Evolutionary conservation across 2,888 invertebrate species (phyloP).

Genomic region (Chrysina gloriosa): DNA sequence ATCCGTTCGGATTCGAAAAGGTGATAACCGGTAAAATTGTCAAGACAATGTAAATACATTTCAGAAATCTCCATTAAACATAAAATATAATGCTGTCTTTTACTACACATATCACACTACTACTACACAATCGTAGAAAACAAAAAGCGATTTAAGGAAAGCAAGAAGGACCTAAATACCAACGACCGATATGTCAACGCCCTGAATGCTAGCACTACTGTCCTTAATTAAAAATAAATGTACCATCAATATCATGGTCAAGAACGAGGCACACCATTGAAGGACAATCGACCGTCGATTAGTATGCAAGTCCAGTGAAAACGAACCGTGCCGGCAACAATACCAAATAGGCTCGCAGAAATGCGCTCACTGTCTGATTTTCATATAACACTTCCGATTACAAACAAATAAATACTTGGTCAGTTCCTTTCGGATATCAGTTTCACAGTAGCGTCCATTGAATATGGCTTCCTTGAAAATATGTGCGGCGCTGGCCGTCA

Average conservation of each 20-base stretch:
- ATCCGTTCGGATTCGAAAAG: no score
- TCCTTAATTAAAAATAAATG: conserved; percentile 47
- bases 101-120: neutral
- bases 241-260: conserved; percentile 30
- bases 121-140: conserved; percentile 45
- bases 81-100: neutral
- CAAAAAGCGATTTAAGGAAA: conserved; percentile 48
- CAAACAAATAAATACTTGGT: conserved; percentile 53
- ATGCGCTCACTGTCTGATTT: conserved; percentile 50
- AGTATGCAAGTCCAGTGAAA: conserved; percentile 45
- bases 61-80: neutral
- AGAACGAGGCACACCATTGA: conserved; percentile 14
- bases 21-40: no score
- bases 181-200: conserved; percentile 43
- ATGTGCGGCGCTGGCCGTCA: conserved; percentile 63
- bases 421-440: conserved; percentile 51
- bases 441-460: conserved; percentile 45
- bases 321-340: conserved; percentile 45
- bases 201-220: conserved; percentile 52
- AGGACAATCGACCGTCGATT: conserved; percentile 42
- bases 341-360: conserved; percentile 51
- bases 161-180: conserved; percentile 51
- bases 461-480: conserved; percentile 52
- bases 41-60: no score
- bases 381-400: conserved; percentile 51